Evolutionary conservation across 2,888 invertebrate species (phyloP), one percentile per base, ranked within the genome.

Genomic region (Oxystoma pomonae): DNA sequence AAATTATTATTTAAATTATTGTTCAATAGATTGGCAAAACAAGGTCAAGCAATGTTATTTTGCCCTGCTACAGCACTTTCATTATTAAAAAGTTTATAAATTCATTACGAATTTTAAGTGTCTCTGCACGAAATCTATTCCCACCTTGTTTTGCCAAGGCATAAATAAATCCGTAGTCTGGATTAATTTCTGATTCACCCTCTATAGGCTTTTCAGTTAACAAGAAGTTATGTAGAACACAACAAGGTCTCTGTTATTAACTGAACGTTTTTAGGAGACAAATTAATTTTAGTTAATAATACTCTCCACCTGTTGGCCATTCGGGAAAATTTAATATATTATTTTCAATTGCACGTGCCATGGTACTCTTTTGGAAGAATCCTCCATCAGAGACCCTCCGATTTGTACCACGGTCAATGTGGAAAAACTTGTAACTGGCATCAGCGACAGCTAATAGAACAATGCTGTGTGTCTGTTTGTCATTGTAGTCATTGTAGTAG

Each of bases 361-460:
- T 63, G 52, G 60, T 62, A 21, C 69, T 68, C 58, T 74, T 59
- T 58, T 69, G 53, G 63, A 70, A 71, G 5, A 73, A 70, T 50
- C 69, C 69, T 35, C 70, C 72, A 72, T 74, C 74, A 50, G 70
- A 71, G 52, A 71, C 58, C 58, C 74, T 61, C 19, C 73, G 72
- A 65, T 74, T 71, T 9, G 65, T 63, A 2, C 71, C 74, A 61
- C 69, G 66, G 69, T 75, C 65, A 9, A 70, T 59, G 66, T 71
- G 71, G 12, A 64, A 64, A 68, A 35, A 35, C 3, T 12, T 35
- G 12, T 35, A 35, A 35, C 35, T 35, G 12, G 35, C 35, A 35
- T 35, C 70, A 20, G 69, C 71, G 9, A 73, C 20, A 22, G 70
- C 73, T 55, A 75, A 55, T 18, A 75, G 57, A 16, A 74, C 70